Evolutionary conservation across 2,113 vertebrate species (phyloP).

Genomic region (Ageneiosus marmoratus): DNA sequence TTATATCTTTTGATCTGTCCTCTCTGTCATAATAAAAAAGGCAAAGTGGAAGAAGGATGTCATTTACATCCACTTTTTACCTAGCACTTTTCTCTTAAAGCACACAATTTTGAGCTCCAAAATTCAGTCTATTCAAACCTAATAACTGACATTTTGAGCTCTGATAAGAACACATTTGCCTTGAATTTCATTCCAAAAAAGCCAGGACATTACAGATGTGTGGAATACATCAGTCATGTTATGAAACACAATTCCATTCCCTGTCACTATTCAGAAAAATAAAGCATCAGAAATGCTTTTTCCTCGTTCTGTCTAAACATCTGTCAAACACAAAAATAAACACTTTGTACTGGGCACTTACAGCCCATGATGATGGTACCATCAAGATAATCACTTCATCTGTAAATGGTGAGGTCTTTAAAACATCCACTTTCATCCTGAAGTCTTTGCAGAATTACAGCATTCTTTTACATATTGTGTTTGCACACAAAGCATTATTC

Average conservation of each 20-base stretch:
- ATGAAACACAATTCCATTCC: constrained; percentile 24
- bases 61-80: constrained; percentile 39
- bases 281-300: constrained; percentile 11
- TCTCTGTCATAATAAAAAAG: constrained; percentile 24
- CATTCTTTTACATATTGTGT: background rate
- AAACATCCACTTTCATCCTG: background rate
- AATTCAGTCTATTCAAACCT: constrained; percentile 1
- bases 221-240: constrained; percentile 10
- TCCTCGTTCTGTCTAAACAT: background rate
- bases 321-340: background rate
- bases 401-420: background rate
- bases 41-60: constrained; percentile 1
- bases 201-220: background rate
- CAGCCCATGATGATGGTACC: background rate
- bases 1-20: constrained; percentile 40
- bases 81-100: constrained; percentile 16
- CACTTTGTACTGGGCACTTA: constrained; percentile 18
- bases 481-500: background rate
- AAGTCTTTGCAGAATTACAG: background rate
- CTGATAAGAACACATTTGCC: constrained; percentile 17
- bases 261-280: background rate
- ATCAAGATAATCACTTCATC: background rate
- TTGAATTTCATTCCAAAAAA: constrained; percentile 12
- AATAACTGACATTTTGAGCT: background rate
- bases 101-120: constrained; percentile 16